Evolutionary conservation across 2,797 vertebrate species (phyloP), one percentile per base, ranked within the genome.

Genomic region (Euthynnus affinis): DNA sequence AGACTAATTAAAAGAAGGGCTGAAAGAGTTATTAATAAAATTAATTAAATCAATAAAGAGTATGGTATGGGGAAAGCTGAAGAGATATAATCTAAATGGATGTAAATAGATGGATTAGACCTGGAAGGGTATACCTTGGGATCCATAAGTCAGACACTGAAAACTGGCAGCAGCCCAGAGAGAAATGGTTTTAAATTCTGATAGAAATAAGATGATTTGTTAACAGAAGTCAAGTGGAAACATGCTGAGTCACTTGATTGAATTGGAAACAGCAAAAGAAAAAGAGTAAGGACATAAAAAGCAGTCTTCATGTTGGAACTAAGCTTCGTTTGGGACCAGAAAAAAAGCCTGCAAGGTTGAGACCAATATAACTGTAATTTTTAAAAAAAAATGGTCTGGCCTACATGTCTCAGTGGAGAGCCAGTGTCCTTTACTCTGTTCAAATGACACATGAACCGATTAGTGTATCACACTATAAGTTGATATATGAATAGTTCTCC

Each of bases 1-100:
- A 65, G 27, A 68, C 59, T 73, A 55, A 78, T 85, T 71, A 55
- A 69, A 82, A 34, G 5, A 4, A 17, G 2, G 18, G 52, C 55
- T 27, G 9, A 34, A 48, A 15, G 42, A 65, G 10, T 63, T 77
- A 59, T 58, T 37, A 71, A 55, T 59, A 15, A 58, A 87, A 75
- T 40, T 0, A 22, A 56, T 51, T 44, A 23, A 68, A 65, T 64
- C 40, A 42, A 44, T 18, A 53, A 51, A 66, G 7, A 6, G 9
- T 20, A 48, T 14, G 56, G 56, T 32, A 29, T 17, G 17, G 17
- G 20, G 57, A 60, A 66, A 49, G 32, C 18, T 42, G 9, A 5
- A 32, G 5, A 46, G 5, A 6, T 32, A 2, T 42, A 7, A 22
- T 5, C n/a, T 3, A 17, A 15, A 46, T 9, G 8, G 6, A 34